Percentiles rank a stretch among this genome's conserved stretches.
These are phyloP conservation scores for Uloborus diversus DNA, from an alignment of 1,140 invertebrate species.

Conservation along the genomic window DNA sequence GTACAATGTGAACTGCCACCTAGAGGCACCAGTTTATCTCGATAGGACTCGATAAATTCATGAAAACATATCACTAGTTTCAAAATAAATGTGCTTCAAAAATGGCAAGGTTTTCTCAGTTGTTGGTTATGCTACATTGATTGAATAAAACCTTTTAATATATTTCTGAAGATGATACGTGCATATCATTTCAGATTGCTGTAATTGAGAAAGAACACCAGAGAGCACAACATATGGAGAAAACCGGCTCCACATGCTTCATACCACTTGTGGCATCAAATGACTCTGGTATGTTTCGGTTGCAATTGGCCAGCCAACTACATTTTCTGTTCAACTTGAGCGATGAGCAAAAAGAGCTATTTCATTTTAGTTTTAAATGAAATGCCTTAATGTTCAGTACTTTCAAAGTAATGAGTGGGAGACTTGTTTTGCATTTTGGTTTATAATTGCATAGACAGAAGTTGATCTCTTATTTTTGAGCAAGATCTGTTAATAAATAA, in stretches of 20 bases:
- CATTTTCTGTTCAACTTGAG: background rate
- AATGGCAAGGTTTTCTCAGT: background rate
- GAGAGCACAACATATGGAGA: background rate
- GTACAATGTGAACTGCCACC: too few species aligned
- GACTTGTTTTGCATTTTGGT: background rate
- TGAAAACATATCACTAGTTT: background rate
- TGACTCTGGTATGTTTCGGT: background rate
- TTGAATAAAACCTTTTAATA: too few species aligned
- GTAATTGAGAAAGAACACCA: background rate
- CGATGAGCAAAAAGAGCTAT: background rate
- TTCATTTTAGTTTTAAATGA: background rate
- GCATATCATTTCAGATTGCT: too few species aligned
- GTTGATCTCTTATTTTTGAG: conserved; percentile 13
- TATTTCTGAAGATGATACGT: too few species aligned
- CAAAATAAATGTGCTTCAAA: background rate
- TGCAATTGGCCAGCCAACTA: conserved; percentile 44
- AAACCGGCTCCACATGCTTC: background rate
- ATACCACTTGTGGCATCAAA: background rate
- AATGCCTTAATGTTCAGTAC: background rate
- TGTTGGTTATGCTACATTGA: too few species aligned
- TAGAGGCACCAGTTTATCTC: background rate
- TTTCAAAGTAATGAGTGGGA: background rate
- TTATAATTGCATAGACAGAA: background rate
- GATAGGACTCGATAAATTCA: conserved; percentile 7
- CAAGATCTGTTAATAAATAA: conserved; percentile 1